Conservation (phyloP, 1,140 invertebrate genomes). For the Scaptomyza montana region DNA sequence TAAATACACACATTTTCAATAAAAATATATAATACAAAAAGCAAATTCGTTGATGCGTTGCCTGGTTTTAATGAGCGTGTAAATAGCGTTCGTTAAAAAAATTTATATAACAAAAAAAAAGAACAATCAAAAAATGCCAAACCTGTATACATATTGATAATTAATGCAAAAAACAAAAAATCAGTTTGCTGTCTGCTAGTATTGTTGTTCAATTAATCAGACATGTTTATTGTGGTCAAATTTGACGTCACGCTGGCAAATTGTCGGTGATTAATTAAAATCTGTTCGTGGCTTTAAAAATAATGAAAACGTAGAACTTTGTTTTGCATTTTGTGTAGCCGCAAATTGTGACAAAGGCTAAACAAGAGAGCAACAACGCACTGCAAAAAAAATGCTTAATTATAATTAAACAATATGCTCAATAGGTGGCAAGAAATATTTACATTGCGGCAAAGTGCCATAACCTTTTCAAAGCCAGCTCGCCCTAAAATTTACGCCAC, state of each 20-base stretch:
- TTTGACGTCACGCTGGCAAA: slow-evolving; percentile 12
- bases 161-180: slow-evolving; percentile 74
- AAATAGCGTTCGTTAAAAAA: slow-evolving; percentile 39
- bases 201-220: slow-evolving; percentile 75
- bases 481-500: not conserved
- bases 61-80: slow-evolving; percentile 58
- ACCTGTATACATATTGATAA: slow-evolving; percentile 63
- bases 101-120: slow-evolving; percentile 5
- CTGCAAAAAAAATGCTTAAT: slow-evolving; percentile 4
- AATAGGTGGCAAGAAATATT: not conserved
- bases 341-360: slow-evolving; percentile 10
- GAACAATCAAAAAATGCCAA: slow-evolving; percentile 10
- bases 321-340: not conserved
- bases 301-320: not conserved
- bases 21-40: not conserved
- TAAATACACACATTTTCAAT: not conserved
- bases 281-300: slow-evolving; percentile 21
- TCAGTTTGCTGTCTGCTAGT: slow-evolving; percentile 50
- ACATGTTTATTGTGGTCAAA: slow-evolving; percentile 37
- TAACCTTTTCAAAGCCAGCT: not conserved
- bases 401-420: slow-evolving; percentile 13
- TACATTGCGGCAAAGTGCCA: not conserved
- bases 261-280: slow-evolving; percentile 75
- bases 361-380: not conserved
- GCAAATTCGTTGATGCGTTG: slow-evolving; percentile 19